Percentiles rank a stretch among this genome's conserved stretches.
These are phyloP conservation scores for Pelecanoides urinatrix DNA, from an alignment of 2,113 vertebrate genomes.

Conservation along the genomic window DNA sequence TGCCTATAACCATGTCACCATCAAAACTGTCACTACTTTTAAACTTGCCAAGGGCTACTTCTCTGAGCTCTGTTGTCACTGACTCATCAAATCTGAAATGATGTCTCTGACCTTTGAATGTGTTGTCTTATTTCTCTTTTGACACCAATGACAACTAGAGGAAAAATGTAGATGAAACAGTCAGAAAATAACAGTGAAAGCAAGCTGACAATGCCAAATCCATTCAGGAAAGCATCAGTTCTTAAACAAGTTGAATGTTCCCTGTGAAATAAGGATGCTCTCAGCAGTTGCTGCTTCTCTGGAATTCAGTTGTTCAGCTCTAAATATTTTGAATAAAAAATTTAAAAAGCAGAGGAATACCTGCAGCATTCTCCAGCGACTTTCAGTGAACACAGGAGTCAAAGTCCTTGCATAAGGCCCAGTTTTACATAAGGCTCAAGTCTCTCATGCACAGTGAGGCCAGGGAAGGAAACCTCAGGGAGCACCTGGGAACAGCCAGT, in stretches of 20 bases:
- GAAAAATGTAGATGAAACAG: slow-evolving; percentile 31
- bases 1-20: background rate
- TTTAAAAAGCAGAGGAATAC: background rate
- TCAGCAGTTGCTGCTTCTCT: slow-evolving; percentile 2
- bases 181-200: slow-evolving; percentile 23
- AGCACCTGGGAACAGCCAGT: background rate
- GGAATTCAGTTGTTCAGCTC: background rate
- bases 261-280: background rate
- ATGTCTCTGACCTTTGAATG: slow-evolving; percentile 60
- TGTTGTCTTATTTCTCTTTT: slow-evolving; percentile 52
- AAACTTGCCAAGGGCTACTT: slow-evolving; percentile 5
- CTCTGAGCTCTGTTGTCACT: slow-evolving; percentile 25
- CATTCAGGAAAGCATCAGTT: slow-evolving; percentile 5
- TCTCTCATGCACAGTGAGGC: background rate
- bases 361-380: background rate
- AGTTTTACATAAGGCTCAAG: background rate
- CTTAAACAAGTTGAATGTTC: background rate
- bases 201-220: slow-evolving; percentile 28
- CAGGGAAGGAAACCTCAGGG: background rate
- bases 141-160: slow-evolving; percentile 54
- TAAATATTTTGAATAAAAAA: background rate
- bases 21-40: slow-evolving; percentile 12
- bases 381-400: background rate
- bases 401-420: background rate
- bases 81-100: slow-evolving; percentile 59